phyloP scores from a whole-genome alignment of 2,113 vertebrate genomes.

The Trogon melanurus region DNA sequence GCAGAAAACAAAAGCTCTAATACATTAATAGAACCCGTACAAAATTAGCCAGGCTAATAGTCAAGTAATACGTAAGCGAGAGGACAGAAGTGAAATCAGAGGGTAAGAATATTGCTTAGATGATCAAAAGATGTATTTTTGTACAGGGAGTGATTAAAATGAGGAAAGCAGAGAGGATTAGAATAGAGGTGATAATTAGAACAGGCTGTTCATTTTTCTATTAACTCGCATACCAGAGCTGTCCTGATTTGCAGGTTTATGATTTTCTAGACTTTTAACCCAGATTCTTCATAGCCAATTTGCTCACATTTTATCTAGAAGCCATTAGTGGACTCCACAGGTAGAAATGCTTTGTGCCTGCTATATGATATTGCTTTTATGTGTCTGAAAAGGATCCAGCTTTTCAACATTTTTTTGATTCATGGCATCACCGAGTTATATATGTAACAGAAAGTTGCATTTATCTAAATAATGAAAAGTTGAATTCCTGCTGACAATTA shows the following conservation, averaged over 20 bases:
- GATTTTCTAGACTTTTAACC: constrained; percentile 62
- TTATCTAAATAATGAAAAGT: neutral
- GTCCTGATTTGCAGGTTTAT: constrained; percentile 68
- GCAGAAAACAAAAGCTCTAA: neutral
- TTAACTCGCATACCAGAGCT: constrained; percentile 10
- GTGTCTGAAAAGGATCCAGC: constrained; percentile 14
- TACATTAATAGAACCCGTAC: neutral
- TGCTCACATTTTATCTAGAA: constrained; percentile 41
- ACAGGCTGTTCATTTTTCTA: constrained; percentile 24
- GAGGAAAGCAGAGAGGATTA: constrained; percentile 18
- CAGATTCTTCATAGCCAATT: constrained; percentile 36
- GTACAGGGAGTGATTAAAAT: constrained; percentile 48
- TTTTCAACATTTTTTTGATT: constrained; percentile 56
- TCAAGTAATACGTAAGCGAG: neutral
- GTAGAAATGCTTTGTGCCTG: constrained; percentile 23
- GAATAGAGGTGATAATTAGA: constrained; percentile 65
- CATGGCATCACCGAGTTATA: constrained; percentile 21
- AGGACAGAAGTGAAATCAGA: constrained; percentile 17
- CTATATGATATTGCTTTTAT: constrained; percentile 16
- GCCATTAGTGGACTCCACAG: constrained; percentile 29
- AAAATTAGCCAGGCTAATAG: neutral
- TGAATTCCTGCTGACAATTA: constrained; percentile 15
- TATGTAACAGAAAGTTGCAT: constrained; percentile 1
- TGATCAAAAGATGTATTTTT: constrained; percentile 58
- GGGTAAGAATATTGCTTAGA: constrained; percentile 24